Base-by-base conservation (phyloP, 2,888 invertebrate species). In the Blera fallax region DNA sequence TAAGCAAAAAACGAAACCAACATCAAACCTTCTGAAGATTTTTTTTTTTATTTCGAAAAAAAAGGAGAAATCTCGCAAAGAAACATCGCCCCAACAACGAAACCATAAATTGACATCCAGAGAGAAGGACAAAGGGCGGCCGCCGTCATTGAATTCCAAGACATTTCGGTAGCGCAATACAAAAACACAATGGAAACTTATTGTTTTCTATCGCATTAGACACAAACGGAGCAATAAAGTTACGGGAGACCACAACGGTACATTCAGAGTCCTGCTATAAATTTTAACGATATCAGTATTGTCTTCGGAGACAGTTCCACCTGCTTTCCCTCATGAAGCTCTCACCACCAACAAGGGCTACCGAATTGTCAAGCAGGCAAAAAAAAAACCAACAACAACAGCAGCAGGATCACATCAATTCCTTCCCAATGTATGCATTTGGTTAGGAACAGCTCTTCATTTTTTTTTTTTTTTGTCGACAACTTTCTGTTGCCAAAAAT, bases 131-230 rank as follows among this genome's bases (percentile, higher is more conserved):
- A 85, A 85, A 77, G 56, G 72, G 81, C 72, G 76, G 76, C 85
- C 81, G 81, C 76, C 85, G 52, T 76, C 76, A 80, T 70, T 77
- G 76, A 81, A 67, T 85, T 73, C 70, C 60, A 29, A 60, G 85
- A 81, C 4, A n/a, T 77, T 67, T 85, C 76, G 60, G 81, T 85
- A 76, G 81, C 81, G 69, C 79, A 64, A n/a, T 69, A 58, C 64
- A 64, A 62, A 64, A 37, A 69, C 54, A 85, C 76, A 85, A 76
- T 85, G 72, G 81, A 62, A 77, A 65, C 85, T 77, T 85, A 85
- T 85, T 85, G 85, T 81, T 81, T 85, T 81, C 85, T 81, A 85
- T 81, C 72, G 70, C 60, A 81, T 85, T 85, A 85, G 85, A 85
- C 65, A n/a, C 54, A 72, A 32, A 29, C 21, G 18, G 40, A 58